Percentiles rank a stretch among this genome's conserved stretches.
phyloP scores from a whole-genome alignment of 2,888 invertebrate genomes.

The Parnassius mnemosyne region DNA sequence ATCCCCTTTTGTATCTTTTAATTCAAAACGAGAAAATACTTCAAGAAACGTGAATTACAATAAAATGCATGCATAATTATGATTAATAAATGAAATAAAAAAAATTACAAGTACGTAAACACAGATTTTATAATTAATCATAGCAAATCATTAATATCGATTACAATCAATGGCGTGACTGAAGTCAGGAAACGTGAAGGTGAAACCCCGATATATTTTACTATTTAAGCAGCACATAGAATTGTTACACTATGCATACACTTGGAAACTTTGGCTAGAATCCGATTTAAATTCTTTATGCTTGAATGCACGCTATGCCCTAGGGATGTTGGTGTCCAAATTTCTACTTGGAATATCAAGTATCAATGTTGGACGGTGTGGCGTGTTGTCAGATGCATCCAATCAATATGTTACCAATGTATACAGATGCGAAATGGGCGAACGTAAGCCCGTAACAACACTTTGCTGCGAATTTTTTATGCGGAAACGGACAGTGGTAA shows the following conservation, averaged over 20 bases:
- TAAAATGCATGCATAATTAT: too few relatives aligned
- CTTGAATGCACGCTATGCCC: neutral
- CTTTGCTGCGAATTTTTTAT: conserved; percentile 64
- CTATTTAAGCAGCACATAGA: too few relatives aligned
- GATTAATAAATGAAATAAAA: too few relatives aligned
- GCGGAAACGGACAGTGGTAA: conserved; percentile 48
- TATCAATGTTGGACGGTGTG: neutral
- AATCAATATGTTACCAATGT: conserved; percentile 49
- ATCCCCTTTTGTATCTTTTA: too few relatives aligned
- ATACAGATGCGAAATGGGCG: conserved; percentile 60
- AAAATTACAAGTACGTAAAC: too few relatives aligned
- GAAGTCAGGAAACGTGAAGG: conserved; percentile 7
- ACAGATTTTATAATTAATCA: neutral
- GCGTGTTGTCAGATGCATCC: conserved; percentile 39
- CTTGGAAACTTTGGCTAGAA: too few relatives aligned
- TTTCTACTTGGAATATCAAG: conserved; percentile 3
- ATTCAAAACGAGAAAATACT: too few relatives aligned
- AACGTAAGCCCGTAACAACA: conserved; percentile 50
- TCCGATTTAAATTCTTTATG: too few relatives aligned
- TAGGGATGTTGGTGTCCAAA: conserved; percentile 10
- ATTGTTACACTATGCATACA: too few relatives aligned
- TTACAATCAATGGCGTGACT: conserved; percentile 7
- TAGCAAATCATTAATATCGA: too few relatives aligned
- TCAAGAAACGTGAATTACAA: too few relatives aligned
- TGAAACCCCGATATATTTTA: conserved; percentile 7